Base-by-base conservation (phyloP, 1,140 invertebrate species). In the Manduca sexta region DNA sequence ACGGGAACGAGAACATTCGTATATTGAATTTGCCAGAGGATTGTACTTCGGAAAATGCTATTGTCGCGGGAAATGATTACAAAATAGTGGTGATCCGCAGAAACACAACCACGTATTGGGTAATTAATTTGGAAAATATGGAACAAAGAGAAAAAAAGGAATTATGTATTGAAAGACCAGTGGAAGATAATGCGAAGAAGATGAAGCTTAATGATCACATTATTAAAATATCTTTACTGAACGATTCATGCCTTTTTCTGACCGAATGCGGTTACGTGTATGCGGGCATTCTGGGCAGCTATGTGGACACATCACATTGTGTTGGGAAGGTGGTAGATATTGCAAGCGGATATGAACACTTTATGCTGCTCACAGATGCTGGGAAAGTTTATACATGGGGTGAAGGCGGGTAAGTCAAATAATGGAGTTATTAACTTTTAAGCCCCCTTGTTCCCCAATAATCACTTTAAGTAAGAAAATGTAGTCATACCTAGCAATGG, bases 321-420 rank as follows among this genome's bases (percentile, higher is more conserved):
- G 63, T 71, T 42, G 64, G 88, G 26, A 88, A 87, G 63, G 87
- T 92, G 40, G 76, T 86, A 38, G 90, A 94, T 66, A 74, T 96
- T 35, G 83, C 85, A 41, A 92, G 92, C 81, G 95, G 95, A 2
- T 90, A 92, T 73, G 94, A 96, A 74, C 95, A 97, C 80, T 90
- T 88, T 13, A 64, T 96, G 10, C 51, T 95, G 29, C 80, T 97
- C 2, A 91, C 93, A 45, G 87, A 89, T 51, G 84, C 87, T 66
- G 94, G 95, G 1, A 87, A 88, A 56, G 88, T 97, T 48, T 95
- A 92, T 64, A 91, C 91, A 11, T 94, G 92, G 90, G 95, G 95
- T 37, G 89, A 89, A 64, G 93, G 94, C 64, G 93, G 92, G 93
- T 95, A 88, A 77, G 82, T 26, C 8, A n/a, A n/a, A n/a, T n/a